Evolutionary conservation across 2,888 invertebrate genomes (phyloP), one percentile per base, ranked within the genome.

Genomic region (Periphyllus acericola): DNA sequence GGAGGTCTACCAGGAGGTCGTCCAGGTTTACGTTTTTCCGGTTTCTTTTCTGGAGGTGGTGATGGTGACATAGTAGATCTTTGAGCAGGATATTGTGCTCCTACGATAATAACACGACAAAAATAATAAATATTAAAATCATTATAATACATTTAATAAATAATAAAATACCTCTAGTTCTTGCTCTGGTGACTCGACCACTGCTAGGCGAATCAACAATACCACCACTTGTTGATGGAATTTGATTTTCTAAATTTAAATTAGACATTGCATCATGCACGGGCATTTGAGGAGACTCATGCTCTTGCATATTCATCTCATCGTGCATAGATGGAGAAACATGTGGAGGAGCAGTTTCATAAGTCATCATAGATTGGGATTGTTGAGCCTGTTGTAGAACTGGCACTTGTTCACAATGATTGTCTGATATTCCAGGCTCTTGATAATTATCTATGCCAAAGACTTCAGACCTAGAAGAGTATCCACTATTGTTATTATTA

Each of bases 381-480:
- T 89, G 87, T 60, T 72, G 84, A 60, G 46, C 74, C 60, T 83
- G 87, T 9, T 78, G 87, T 55, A 68, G 60, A 74, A 52, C 72
- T 34, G 89, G 89, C 55, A 86, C 88, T 72, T 89, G 90, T 25
- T 83, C 86, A 80, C 74, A 88, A 85, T 84, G 89, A 89, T 78
- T 89, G 55, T 76, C 81, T 74, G 79, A 78, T 19, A 68, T 52
- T 68, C 76, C 68, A 36, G 87, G 74, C 66, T 87, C 87, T 80
- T 81, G 87, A 74, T 74, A 87, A 55, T 89, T 90, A 74, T 89
- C 90, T 46, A 88, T 89, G 32, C 89, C 89, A 79, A 90, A 90
- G 29, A 90, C 89, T 14, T 90, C 90, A 75, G 89, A 89, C 19
- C 90, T 90, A 86, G 19, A 88, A 76, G 60, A 72, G 25, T 79